Evolutionary conservation across 2,888 invertebrate species (phyloP).

Genomic region (Synergus japonicus): DNA sequence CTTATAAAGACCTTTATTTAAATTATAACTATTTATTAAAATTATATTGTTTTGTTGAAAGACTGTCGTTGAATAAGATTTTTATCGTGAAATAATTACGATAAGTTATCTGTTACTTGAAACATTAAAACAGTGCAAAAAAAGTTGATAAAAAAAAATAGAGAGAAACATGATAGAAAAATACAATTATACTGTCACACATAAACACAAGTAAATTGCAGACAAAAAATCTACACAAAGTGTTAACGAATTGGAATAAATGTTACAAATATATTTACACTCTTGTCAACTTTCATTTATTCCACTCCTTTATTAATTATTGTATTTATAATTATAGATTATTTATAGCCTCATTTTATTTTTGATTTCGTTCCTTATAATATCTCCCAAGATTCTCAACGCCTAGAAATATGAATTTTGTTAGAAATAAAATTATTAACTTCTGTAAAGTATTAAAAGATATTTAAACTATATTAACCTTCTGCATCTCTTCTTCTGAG

Average conservation of each 20-base stretch:
- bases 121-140: conserved; percentile 51
- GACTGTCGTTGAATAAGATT: conserved; percentile 55
- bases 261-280: conserved; percentile 71
- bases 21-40: background rate
- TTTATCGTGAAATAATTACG: conserved; percentile 61
- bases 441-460: no score
- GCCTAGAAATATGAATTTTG: no score
- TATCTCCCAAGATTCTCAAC: no score
- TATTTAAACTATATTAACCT: conserved; percentile 69
- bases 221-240: conserved; percentile 56
- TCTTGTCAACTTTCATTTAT: conserved; percentile 15
- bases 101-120: conserved; percentile 62
- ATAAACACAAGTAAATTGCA: conserved; percentile 53
- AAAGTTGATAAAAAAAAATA: conserved; percentile 54
- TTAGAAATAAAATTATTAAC: no score
- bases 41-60: conserved; percentile 10
- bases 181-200: conserved; percentile 55
- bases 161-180: conserved; percentile 51
- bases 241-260: conserved; percentile 73
- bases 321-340: no score
- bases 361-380: no score
- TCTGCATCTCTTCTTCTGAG: conserved; percentile 81
- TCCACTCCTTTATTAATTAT: background rate
- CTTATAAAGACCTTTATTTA: background rate
- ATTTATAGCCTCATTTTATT: no score